phyloP scores from a whole-genome alignment of 2,797 vertebrate species.

The Jordanella pulchra region DNA sequence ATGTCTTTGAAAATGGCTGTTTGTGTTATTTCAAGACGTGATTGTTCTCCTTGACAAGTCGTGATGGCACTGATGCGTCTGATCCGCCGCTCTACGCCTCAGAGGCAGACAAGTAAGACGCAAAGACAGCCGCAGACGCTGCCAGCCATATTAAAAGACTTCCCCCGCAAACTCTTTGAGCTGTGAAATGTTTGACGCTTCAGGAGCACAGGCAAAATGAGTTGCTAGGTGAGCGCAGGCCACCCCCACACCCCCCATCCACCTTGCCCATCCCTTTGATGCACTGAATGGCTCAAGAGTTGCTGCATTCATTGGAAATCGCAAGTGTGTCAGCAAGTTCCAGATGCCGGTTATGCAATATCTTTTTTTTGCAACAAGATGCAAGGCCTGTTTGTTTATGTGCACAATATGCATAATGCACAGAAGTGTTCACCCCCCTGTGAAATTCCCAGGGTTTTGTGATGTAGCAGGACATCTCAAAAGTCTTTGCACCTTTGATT shows the following conservation, averaged over 20 bases:
- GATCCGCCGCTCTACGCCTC: conserved; percentile 62
- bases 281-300: conserved; percentile 59
- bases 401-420: neutral
- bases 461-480: neutral
- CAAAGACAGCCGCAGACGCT: conserved; percentile 45
- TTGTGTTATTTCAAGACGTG: conserved; percentile 72
- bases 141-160: conserved; percentile 65
- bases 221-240: conserved; percentile 68
- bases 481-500: neutral
- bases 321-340: conserved; percentile 70
- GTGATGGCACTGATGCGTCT: conserved; percentile 66
- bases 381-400: neutral
- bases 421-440: neutral
- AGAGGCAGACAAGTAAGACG: conserved; percentile 61
- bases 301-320: conserved; percentile 71
- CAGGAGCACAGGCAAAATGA: conserved; percentile 39
- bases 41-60: conserved; percentile 70
- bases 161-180: conserved; percentile 62
- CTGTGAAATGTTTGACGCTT: conserved; percentile 72
- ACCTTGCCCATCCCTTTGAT: conserved; percentile 31
- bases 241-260: neutral
- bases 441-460: neutral
- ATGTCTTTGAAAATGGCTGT: conserved; percentile 70
- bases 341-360: conserved; percentile 74
- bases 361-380: conserved; percentile 57